These are phyloP conservation scores for Hippocampus abdominalis DNA, from an alignment of 2,113 vertebrate species.

Conservation along the genomic window DNA sequence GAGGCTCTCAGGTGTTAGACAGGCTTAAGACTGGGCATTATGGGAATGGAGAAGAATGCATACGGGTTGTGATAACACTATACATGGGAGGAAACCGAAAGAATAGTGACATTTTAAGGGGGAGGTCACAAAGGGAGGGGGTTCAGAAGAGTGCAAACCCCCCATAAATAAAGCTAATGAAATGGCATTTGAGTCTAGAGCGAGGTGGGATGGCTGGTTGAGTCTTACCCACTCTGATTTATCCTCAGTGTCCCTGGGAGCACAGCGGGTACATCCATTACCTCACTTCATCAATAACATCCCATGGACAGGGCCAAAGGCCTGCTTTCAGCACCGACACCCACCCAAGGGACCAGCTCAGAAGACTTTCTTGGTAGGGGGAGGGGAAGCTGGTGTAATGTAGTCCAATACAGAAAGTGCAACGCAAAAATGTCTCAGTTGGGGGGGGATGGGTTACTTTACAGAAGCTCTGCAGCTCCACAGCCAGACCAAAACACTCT, in stretches of 20 bases:
- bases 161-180: slow-evolving; percentile 79
- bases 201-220: slow-evolving; percentile 71
- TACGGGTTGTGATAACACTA: slow-evolving; percentile 55
- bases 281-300: slow-evolving; percentile 72
- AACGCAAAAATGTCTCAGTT: slow-evolving; percentile 46
- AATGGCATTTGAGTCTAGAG: slow-evolving; percentile 71
- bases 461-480: slow-evolving; percentile 28
- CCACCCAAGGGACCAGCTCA: slow-evolving; percentile 62
- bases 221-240: slow-evolving; percentile 74
- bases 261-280: slow-evolving; percentile 71
- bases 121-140: slow-evolving; percentile 53
- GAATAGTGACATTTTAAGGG: slow-evolving; percentile 55
- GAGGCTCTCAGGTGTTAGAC: slow-evolving; percentile 29
- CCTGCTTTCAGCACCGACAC: slow-evolving; percentile 59
- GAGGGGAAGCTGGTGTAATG: slow-evolving; percentile 46
- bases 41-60: slow-evolving; percentile 33
- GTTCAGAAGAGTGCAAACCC: slow-evolving; percentile 57
- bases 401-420: slow-evolving; percentile 44
- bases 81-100: slow-evolving; percentile 42
- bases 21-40: slow-evolving; percentile 28
- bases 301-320: slow-evolving; percentile 61
- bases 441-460: slow-evolving; percentile 57
- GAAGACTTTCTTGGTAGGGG: slow-evolving; percentile 46
- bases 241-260: slow-evolving; percentile 70
- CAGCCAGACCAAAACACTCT: slow-evolving; percentile 27